Evolutionary conservation across 2,113 vertebrate species (phyloP).

Genomic region (Raja brachyura): DNA sequence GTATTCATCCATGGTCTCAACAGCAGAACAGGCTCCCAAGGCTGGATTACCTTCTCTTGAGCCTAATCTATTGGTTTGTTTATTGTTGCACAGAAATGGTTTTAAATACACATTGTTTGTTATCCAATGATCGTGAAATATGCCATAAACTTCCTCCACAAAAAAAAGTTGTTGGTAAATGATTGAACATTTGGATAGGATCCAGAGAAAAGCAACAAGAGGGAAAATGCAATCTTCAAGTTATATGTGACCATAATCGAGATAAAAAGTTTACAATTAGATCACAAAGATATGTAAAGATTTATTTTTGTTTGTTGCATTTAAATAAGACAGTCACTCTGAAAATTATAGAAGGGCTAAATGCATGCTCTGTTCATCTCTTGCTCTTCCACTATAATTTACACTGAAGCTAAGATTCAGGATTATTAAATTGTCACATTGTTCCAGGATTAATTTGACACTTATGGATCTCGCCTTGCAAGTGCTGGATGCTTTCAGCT

Average conservation of each 20-base stretch:
- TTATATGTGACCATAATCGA: background rate
- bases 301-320: constrained; percentile 22
- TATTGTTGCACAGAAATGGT: background rate
- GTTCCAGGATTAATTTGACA: constrained; percentile 47
- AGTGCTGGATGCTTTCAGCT: constrained; percentile 60
- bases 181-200: background rate
- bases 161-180: background rate
- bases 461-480: constrained; percentile 63
- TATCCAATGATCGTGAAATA: background rate
- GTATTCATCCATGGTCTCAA: background rate
- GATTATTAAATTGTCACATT: background rate
- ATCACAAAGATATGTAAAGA: background rate
- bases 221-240: background rate
- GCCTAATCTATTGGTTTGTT: background rate
- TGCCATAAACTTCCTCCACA: background rate
- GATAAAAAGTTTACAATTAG: background rate
- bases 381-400: background rate
- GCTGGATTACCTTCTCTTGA: background rate
- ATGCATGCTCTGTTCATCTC: background rate
- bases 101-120: background rate
- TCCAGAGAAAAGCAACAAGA: background rate
- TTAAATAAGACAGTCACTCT: background rate
- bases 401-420: constrained; percentile 7
- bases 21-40: background rate
- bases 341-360: background rate